Base-by-base conservation (phyloP, 30 jellyfish, hydroid and myxozoan species). In the Phacellophora camtschatica region DNA sequence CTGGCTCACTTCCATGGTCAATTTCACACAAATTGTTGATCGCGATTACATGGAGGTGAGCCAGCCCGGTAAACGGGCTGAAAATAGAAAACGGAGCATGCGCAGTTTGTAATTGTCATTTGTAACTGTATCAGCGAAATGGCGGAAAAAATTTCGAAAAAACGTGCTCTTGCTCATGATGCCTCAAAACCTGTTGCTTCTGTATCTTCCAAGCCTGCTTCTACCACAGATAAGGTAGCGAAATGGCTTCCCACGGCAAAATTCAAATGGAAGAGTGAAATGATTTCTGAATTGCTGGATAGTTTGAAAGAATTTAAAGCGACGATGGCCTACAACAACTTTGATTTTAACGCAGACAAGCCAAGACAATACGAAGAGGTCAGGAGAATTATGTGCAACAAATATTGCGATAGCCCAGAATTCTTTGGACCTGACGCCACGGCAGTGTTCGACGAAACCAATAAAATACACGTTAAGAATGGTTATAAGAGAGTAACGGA, bases 401-500 rank as follows among this genome's bases (percentile, higher is more conserved):
- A 2, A 4, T 46, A 1, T 7, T 46, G 25, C 59, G 56, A 3
- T 18, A 18, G 18, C 2, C 56, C 56, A 43, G 1, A 43, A 43
- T 43, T 43, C 13, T 43, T 43, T 4, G 56, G 56, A 22, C 56
- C 56, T 10, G 56, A 43, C 4, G 0, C 1, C 1, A 43, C 13
- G 13, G 56, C 56, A 43, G 56, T 22, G 13, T 32, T 32, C 1
- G 75, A 61, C 75, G 49, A 29, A 20, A 61, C 13, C 25, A 61
- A 30, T 61, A 61, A 61, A 61, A 4, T 61, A 16, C 20, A 2
- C 8, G 75, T 61, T 46, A 61, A 29, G 20, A 61, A 46, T 29
- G 75, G 75, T 6, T 61, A 61, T 29, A 61, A 61, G 53, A 61
- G 75, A 29, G 75, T 22, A 25, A 54, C 22, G 69, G 69, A 54